Base-by-base conservation (phyloP, 1,140 invertebrate species). In the Hestina assimilis region DNA sequence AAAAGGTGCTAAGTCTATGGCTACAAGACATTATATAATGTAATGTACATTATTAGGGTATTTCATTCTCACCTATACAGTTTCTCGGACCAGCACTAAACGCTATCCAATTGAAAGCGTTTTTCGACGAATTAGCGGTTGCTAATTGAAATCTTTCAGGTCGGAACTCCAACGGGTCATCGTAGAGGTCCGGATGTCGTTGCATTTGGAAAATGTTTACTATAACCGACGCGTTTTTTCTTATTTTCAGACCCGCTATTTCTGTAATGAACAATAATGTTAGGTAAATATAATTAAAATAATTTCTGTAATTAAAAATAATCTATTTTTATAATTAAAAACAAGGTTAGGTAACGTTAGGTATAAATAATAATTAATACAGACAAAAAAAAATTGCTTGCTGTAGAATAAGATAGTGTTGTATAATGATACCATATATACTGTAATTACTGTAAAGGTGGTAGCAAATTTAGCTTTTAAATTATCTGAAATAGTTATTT, bases 21-120 rank as follows among this genome's bases (percentile, higher is more conserved):
- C 3, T 23, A 23, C 23, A 23, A 23, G 7, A 26, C n/a, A n/a
- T 8, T 26, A 26, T 26, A 8, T 26, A 8, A 26, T 2, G 7
- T 26, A 8, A 1, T 26, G n/a, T n/a, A 3, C 6, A 6, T 15
- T 19, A 52, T 2, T 47, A 28, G 9, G 33, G 12, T 48, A 19
- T 45, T 56, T 63, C n/a, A 17, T 48, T 23, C 46, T 56, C 62
- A 87, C 93, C 94, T 56, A 95, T 94, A 60, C 94, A 95, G 72
- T 95, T 95, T 31, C 94, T 90, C 0, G 91, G 89, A 1, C 94
- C 94, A 35, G 93, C 94, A 42, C 93, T 94, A 64, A 96, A 96
- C 1, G 94, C 92, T 28, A 95, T 80, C 75, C 92, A 94, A 6
- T 88, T 79, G 66, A 89, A 93, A 4, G 87, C 89, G 76, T 90